phyloP scores from a whole-genome alignment of 2,888 invertebrate species.

The Argyresthia albistria region DNA sequence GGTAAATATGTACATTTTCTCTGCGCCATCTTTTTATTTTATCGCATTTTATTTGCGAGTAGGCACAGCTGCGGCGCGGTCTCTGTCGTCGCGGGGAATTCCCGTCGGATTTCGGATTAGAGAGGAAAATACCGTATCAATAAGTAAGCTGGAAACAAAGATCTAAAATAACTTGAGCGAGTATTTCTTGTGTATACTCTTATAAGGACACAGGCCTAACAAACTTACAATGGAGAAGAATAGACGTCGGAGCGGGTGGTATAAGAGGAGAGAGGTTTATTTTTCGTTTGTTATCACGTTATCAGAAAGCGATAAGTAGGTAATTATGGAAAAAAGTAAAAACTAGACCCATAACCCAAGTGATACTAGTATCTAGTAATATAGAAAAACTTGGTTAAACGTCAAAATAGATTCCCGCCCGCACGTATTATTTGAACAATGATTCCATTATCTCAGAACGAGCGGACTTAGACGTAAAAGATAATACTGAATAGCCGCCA shows the following conservation, averaged over 20 bases:
- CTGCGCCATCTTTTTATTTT: slow-evolving; percentile 64
- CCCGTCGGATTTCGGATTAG: not conserved
- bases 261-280: no score
- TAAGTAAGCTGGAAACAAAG: not conserved
- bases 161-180: no score
- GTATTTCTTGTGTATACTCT: no score
- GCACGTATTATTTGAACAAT: slow-evolving; percentile 46
- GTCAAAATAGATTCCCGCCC: slow-evolving; percentile 55
- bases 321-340: not conserved
- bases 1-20: slow-evolving; percentile 72
- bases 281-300: not conserved
- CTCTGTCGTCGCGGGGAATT: not conserved
- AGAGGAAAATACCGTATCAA: not conserved
- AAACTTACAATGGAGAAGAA: no score
- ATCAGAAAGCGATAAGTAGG: no score
- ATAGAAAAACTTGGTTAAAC: slow-evolving; percentile 49
- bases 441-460: slow-evolving; percentile 56
- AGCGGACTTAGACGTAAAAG: slow-evolving; percentile 24
- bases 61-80: slow-evolving; percentile 2
- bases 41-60: slow-evolving; percentile 45
- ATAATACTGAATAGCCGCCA: slow-evolving; percentile 63
- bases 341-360: no score
- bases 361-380: no score
- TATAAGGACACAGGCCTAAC: no score
- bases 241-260: no score